Percentiles rank a stretch among this genome's conserved stretches.
Conservation (phyloP, 2,113 vertebrate species). For the Hyperopisus bebe region DNA sequence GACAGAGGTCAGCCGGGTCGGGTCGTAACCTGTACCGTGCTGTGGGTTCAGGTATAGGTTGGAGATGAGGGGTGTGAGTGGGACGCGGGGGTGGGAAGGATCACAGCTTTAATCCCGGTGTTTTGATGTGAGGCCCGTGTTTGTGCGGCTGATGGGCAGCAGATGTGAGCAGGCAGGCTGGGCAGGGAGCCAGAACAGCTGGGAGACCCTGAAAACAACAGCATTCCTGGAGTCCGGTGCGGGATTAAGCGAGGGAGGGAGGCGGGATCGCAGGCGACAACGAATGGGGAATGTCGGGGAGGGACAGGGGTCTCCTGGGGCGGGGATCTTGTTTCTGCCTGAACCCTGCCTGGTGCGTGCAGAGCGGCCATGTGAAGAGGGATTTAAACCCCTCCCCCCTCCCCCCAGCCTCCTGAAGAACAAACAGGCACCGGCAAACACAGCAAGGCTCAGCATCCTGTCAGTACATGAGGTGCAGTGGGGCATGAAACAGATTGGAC, state of each 20-base stretch:
- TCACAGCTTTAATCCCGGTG: slow-evolving; percentile 59
- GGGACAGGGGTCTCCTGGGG: neutral
- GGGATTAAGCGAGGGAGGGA: slow-evolving; percentile 55
- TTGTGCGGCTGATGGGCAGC: slow-evolving; percentile 78
- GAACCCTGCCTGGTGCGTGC: neutral
- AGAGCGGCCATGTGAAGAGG: neutral
- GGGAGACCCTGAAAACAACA: slow-evolving; percentile 79
- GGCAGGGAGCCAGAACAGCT: slow-evolving; percentile 71
- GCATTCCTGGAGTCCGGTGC: slow-evolving; percentile 63
- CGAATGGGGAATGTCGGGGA: slow-evolving; percentile 23
- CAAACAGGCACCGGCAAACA: slow-evolving; percentile 10
- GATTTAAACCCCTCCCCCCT: neutral
- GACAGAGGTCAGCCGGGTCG: neutral
- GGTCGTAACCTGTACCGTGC: neutral
- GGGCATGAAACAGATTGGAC: neutral
- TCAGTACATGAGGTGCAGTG: slow-evolving; percentile 25
- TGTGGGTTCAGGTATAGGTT: neutral
- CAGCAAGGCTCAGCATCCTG: slow-evolving; percentile 31
- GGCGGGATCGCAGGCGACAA: slow-evolving; percentile 4
- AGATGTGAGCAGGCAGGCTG: slow-evolving; percentile 82
- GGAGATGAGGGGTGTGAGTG: slow-evolving; percentile 14
- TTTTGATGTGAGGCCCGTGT: slow-evolving; percentile 63
- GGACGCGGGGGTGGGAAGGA: slow-evolving; percentile 43
- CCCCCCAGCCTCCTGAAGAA: slow-evolving; percentile 16
- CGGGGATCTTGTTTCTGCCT: neutral